Conservation (phyloP, 2,113 vertebrate species). For the Sinocyclocheilus maitianheensis region DNA sequence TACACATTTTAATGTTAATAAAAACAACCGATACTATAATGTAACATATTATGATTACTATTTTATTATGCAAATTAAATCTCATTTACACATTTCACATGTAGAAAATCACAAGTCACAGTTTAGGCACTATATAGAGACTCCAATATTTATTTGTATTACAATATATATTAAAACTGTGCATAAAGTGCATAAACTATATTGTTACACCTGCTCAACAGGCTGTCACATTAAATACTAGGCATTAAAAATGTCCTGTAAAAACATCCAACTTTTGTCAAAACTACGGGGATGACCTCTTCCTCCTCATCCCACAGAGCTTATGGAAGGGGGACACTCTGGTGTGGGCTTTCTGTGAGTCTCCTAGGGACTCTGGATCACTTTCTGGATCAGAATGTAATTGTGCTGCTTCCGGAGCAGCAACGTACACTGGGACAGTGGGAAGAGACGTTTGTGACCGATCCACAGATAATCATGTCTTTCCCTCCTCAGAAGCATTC, state of each 20-base stretch:
- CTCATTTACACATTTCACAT: background rate
- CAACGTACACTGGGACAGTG: constrained; percentile 12
- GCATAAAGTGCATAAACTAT: background rate
- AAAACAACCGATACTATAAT: constrained; percentile 48
- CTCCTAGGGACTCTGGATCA: constrained; percentile 1
- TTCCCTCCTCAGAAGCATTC: constrained; percentile 20
- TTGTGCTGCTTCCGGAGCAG: background rate
- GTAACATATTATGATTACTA: background rate
- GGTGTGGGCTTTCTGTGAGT: background rate
- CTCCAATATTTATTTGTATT: background rate
- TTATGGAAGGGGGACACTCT: constrained; percentile 43
- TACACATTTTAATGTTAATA: constrained; percentile 69
- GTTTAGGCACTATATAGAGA: background rate
- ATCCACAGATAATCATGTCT: background rate
- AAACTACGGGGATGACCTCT: constrained; percentile 42
- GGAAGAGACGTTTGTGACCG: background rate
- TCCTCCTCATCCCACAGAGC: constrained; percentile 56
- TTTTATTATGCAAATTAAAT: background rate
- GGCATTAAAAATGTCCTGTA: constrained; percentile 52
- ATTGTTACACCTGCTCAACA: constrained; percentile 6
- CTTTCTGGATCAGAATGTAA: background rate
- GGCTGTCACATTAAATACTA: background rate
- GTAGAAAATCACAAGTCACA: background rate
- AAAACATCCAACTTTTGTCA: background rate
- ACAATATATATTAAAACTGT: background rate